A percentile compares a stretch with the other conserved stretches of the same genome.
Evolutionary conservation across 2,113 vertebrate species (phyloP).

Genomic region (Trematomus loennbergii): DNA sequence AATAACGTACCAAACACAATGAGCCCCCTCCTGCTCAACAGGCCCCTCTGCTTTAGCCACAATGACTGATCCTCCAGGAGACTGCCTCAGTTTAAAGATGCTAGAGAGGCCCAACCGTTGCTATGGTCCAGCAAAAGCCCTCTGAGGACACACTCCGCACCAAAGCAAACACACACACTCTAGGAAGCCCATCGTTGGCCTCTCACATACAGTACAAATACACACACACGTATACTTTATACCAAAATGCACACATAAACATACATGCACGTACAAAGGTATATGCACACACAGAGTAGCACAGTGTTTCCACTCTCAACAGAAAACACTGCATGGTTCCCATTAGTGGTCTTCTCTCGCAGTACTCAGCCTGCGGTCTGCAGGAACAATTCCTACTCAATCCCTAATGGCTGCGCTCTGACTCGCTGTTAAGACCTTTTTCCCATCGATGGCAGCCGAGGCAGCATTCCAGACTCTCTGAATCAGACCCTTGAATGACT

Average conservation of each 20-base stretch:
- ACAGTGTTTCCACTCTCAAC: constrained; percentile 48
- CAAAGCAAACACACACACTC: constrained; percentile 16
- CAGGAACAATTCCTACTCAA: constrained; percentile 71
- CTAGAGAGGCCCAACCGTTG: constrained; percentile 62
- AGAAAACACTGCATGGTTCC: constrained; percentile 73
- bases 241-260: constrained; percentile 28
- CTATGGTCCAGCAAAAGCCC: constrained; percentile 62
- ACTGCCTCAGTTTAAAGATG: constrained; percentile 66
- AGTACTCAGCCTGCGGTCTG: constrained; percentile 64
- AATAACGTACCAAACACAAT: constrained; percentile 57
- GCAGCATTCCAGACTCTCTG: constrained; percentile 63
- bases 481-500: constrained; percentile 55
- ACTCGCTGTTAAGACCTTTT: constrained; percentile 62
- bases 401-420: constrained; percentile 66
- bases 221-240: constrained; percentile 17
- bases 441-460: constrained; percentile 47
- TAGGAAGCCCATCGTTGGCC: constrained; percentile 18
- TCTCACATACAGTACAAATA: constrained; percentile 11
- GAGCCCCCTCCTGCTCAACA: constrained; percentile 63
- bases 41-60: constrained; percentile 67
- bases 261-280: neutral
- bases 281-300: constrained; percentile 35
- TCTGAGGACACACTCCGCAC: constrained; percentile 60
- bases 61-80: constrained; percentile 78
- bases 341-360: constrained; percentile 74